Percentiles rank a stretch among this genome's conserved stretches.
phyloP scores from a whole-genome alignment of 2,888 invertebrate genomes.

The Stegophylla sp. region DNA sequence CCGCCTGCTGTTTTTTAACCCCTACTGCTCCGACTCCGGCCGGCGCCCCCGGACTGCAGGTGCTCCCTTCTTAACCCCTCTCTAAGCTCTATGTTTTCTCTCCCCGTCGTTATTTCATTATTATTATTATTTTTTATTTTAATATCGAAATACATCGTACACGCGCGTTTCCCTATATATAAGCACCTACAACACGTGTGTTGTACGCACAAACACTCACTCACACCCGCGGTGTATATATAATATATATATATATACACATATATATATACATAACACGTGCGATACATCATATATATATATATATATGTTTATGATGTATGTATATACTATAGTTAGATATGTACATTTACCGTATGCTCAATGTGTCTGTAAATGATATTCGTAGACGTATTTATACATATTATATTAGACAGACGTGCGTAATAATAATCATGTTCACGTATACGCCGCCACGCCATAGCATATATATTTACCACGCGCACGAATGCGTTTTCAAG shows the following conservation, averaged over 20 bases:
- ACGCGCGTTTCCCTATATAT: not conserved
- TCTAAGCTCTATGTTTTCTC: not conserved
- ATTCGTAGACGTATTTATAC: not conserved
- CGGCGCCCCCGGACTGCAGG: constrained; percentile 26
- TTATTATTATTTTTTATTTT: not conserved
- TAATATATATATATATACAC: not conserved
- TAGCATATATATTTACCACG: not conserved
- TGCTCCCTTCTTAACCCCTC: not conserved
- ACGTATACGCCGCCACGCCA: not conserved
- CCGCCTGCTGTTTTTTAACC: constrained; percentile 1
- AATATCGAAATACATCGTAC: not conserved
- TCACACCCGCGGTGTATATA: not conserved
- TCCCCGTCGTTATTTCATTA: not conserved
- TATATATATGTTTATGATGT: not conserved
- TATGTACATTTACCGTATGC: too few species aligned
- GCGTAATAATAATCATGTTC: not conserved
- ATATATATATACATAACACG: not conserved
- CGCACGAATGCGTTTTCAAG: not conserved
- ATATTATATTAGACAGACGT: not conserved
- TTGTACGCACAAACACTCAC: not conserved
- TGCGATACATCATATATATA: not conserved
- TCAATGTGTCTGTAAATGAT: not conserved
- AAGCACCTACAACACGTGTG: not conserved
- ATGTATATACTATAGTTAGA: not conserved
- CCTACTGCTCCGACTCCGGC: not conserved